Evolutionary conservation across 2,888 invertebrate genomes (phyloP).

Genomic region (Xanthostigma xanthostigma): DNA sequence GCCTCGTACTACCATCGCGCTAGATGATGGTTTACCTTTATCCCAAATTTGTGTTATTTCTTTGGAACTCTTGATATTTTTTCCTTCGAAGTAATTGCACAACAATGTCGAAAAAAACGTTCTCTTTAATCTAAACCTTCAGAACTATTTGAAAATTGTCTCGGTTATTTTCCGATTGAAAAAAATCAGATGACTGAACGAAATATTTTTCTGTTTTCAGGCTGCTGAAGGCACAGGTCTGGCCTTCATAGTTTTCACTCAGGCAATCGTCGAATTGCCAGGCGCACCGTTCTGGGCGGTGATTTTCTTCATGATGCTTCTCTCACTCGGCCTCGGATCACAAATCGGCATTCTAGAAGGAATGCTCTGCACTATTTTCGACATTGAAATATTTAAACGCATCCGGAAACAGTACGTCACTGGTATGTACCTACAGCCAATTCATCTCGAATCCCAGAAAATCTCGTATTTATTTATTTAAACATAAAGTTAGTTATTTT

Average conservation of each 20-base stretch:
- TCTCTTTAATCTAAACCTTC: no score
- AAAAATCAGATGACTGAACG: no score
- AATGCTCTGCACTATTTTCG: slow-evolving; percentile 88
- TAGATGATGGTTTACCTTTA: no score
- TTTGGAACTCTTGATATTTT: no score
- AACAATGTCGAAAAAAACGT: no score
- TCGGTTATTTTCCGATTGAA: no score
- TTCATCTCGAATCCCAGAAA: background rate
- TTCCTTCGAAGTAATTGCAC: no score
- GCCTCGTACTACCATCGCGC: no score
- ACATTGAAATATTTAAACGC: slow-evolving; percentile 80
- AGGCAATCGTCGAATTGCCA: slow-evolving; percentile 87
- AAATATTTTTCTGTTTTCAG: slow-evolving; percentile 30
- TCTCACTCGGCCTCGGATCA: slow-evolving; percentile 84
- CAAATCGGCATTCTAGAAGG: slow-evolving; percentile 95
- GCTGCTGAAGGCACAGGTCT: slow-evolving; percentile 92
- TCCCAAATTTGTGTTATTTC: no score
- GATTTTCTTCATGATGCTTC: slow-evolving; percentile 89
- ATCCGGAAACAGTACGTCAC: slow-evolving; percentile 80
- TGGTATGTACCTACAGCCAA: slow-evolving; percentile 39
- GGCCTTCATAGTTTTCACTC: slow-evolving; percentile 94
- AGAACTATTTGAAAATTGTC: no score
- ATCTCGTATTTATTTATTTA: no score
- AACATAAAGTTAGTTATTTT: no score
- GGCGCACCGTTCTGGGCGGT: slow-evolving; percentile 93